Percentiles rank a stretch among this genome's conserved stretches.
These are phyloP conservation scores for Smutsia temminckii DNA, from an alignment of 2,797 vertebrate species.

Conservation along the genomic window DNA sequence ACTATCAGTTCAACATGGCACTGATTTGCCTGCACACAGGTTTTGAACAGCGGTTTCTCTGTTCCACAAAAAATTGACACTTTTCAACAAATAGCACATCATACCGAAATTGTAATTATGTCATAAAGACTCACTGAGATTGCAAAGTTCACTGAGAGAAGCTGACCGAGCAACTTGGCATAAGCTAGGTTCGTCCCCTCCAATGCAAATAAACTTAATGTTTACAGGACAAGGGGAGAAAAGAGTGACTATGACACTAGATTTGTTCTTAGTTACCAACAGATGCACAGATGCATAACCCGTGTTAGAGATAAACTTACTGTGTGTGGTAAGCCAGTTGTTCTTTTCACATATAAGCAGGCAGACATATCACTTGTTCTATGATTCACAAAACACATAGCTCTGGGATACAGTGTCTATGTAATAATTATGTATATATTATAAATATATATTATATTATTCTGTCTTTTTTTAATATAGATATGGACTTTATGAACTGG, in stretches of 20 bases:
- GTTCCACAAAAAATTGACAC: slow-evolving; percentile 77
- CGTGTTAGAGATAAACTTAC: background rate
- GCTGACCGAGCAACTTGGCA: slow-evolving; percentile 67
- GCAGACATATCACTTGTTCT: slow-evolving; percentile 53
- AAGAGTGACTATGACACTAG: background rate
- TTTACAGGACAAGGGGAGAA: slow-evolving; percentile 62
- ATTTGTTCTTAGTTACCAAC: background rate
- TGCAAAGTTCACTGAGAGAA: slow-evolving; percentile 66
- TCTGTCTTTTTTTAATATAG: slow-evolving; percentile 61
- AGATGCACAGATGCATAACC: background rate
- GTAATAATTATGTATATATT: background rate
- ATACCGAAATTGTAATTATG: slow-evolving; percentile 77
- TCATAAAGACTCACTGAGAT: slow-evolving; percentile 77
- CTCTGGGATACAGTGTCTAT: slow-evolving; percentile 25
- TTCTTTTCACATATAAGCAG: slow-evolving; percentile 48
- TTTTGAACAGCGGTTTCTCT: slow-evolving; percentile 71
- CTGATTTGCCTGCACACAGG: slow-evolving; percentile 74
- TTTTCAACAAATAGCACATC: slow-evolving; percentile 79
- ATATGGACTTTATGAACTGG: slow-evolving; percentile 75
- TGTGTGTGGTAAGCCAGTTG: slow-evolving; percentile 39
- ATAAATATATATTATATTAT: slow-evolving; percentile 50
- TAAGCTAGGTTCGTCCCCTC: background rate
- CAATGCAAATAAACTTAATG: slow-evolving; percentile 63
- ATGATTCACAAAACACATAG: slow-evolving; percentile 58
- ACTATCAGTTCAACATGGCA: slow-evolving; percentile 80